Evolutionary conservation across 2,888 invertebrate genomes (phyloP), one percentile per base, ranked within the genome.

Genomic region (Marronus borbonicus): DNA sequence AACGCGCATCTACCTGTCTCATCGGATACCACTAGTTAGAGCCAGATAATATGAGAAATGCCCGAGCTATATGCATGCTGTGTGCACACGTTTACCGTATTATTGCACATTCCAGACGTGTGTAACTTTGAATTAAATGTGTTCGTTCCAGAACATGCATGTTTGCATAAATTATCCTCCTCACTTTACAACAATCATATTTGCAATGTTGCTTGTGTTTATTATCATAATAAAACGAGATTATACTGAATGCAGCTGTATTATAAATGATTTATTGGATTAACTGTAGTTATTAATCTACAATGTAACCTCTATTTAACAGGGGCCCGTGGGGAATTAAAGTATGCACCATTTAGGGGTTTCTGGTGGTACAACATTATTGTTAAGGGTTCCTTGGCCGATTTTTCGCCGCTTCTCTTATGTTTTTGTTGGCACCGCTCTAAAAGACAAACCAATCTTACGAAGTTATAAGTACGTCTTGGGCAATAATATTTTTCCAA

Each of bases 61-160:
- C 24, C 50, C 50, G 10, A 50, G 68, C 24, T 20, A 20, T 10
- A 50, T 24, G 68, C n/a, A 36, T 64, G 36, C 28, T 20, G 20
- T 20, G 24, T 49, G 50, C 49, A 50, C 24, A 28, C 31, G 50
- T 68, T 50, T 68, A 68, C 49, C 68, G 52, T 20, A 68, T 50
- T 68, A 50, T 12, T 68, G 68, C 24, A 68, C 68, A 50, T 14
- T 68, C 44, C 12, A 49, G 24, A 68, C 24, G 10, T 68, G 24
- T 49, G 39, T 68, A 49, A 68, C 20, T 20, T 50, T 20, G 28
- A 52, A 68, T 50, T 68, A 50, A 10, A 24, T 12, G 14, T 50
- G 50, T 10, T 28, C 24, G 50, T 50, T 24, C 3, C 28, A 50
- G 49, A 49, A 68, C 10, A 49, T 20, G 24, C 14, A 49, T 50